Evolutionary conservation across 2,888 invertebrate genomes (phyloP).

Genomic region (Melitaea athalia): DNA sequence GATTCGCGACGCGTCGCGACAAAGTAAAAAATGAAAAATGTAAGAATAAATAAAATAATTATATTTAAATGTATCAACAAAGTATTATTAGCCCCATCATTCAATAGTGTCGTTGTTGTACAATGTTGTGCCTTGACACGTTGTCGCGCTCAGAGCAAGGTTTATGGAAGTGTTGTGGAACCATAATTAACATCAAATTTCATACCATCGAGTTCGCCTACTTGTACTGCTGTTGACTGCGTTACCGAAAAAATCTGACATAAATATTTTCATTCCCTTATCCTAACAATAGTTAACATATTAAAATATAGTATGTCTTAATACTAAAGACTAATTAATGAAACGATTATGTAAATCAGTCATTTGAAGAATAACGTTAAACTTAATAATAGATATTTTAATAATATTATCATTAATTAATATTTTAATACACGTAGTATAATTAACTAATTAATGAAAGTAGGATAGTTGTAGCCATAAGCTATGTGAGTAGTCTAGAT

Average conservation of each 20-base stretch:
- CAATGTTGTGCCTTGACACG: too few relatives aligned
- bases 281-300: conserved; percentile 47
- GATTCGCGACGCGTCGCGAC: too few relatives aligned
- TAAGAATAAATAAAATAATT: too few relatives aligned
- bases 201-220: conserved; percentile 3
- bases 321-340: conserved; percentile 55
- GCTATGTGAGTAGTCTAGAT: conserved; percentile 18
- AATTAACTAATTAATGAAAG: conserved; percentile 25
- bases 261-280: conserved; percentile 25
- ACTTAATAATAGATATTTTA: conserved; percentile 47
- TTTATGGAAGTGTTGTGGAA: background rate
- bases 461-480: conserved; percentile 27
- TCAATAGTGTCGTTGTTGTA: background rate
- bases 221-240: conserved; percentile 21
- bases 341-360: conserved; percentile 73
- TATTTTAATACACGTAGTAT: conserved; percentile 40
- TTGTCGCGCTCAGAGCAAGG: too few relatives aligned
- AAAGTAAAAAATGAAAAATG: too few relatives aligned
- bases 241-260: conserved; percentile 23
- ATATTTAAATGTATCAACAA: too few relatives aligned
- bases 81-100: too few relatives aligned
- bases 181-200: background rate
- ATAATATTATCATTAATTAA: too few relatives aligned
- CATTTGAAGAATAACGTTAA: conserved; percentile 64
- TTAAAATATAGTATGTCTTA: conserved; percentile 54